These are phyloP conservation scores for Heliconius nattereri DNA, from an alignment of 1,140 invertebrate species.

Conservation along the genomic window DNA sequence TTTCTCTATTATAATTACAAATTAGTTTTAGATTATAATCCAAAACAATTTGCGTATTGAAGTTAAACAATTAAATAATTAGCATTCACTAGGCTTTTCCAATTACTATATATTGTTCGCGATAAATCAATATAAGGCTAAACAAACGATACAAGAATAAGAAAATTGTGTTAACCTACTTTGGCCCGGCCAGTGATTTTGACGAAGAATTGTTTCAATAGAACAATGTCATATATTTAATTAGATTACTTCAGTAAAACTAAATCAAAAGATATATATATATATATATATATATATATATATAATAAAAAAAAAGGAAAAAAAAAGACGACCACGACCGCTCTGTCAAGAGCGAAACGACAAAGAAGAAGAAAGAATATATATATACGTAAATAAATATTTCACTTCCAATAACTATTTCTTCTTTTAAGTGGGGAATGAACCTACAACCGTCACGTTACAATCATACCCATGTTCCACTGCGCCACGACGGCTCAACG, in stretches of 20 bases:
- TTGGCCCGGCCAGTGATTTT: constrained; percentile 33
- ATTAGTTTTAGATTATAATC: not conserved
- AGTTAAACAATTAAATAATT: not conserved
- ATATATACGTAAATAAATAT: too few species aligned
- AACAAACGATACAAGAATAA: constrained; percentile 36
- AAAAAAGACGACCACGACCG: too few species aligned
- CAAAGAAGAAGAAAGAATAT: too few species aligned
- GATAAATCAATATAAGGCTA: constrained; percentile 23
- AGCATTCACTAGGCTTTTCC: constrained; percentile 12
- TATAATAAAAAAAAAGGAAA: too few species aligned
- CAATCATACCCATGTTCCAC: too few species aligned
- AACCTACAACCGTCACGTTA: too few species aligned
- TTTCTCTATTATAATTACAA: too few species aligned
- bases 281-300: too few species aligned
- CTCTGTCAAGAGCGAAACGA: too few species aligned
- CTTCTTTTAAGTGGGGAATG: too few species aligned
- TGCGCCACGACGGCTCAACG: too few species aligned
- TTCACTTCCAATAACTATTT: too few species aligned
- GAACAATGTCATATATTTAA: constrained; percentile 15
- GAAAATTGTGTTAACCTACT: constrained; percentile 38
- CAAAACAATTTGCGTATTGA: not conserved
- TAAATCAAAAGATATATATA: not conserved
- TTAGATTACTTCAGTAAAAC: not conserved
- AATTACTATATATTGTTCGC: constrained; percentile 28
- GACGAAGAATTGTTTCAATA: constrained; percentile 32